Conservation (phyloP, 35 echinoderm and acorn worm species). For the Ptychodera flava region DNA sequence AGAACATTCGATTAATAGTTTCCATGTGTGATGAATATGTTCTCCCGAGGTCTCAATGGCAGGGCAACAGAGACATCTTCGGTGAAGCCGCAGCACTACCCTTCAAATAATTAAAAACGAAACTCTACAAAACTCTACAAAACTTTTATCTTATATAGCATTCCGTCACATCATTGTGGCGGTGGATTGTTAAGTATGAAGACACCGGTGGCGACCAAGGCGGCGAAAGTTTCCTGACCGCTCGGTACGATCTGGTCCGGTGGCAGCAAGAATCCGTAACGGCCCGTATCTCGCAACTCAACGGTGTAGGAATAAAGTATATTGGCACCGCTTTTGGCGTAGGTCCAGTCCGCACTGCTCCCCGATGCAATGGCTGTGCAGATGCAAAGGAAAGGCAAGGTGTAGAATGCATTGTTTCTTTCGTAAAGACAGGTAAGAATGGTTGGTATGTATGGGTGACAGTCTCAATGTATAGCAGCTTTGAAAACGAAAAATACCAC, state of each 20-base stretch:
- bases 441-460: neutral
- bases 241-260: constrained; percentile 33
- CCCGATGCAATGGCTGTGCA: constrained; percentile 56
- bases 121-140: too few relatives aligned
- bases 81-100: too few relatives aligned
- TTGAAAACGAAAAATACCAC: too few relatives aligned
- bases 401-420: neutral
- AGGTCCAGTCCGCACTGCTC: constrained; percentile 50
- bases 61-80: too few relatives aligned
- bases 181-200: neutral
- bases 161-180: too few relatives aligned
- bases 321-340: constrained; percentile 9
- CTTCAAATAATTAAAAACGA: too few relatives aligned
- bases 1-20: too few relatives aligned
- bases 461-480: neutral
- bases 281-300: constrained; percentile 39
- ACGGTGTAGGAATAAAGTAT: constrained; percentile 45
- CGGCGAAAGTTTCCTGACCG: constrained; percentile 46
- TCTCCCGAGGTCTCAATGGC: too few relatives aligned
- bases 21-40: too few relatives aligned
- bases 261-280: constrained; percentile 49
- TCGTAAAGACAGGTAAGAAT: neutral
- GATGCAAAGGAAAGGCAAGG: constrained; percentile 1
- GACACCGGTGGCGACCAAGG: neutral
- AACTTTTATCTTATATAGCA: too few relatives aligned